Percentiles rank a stretch among this genome's conserved stretches.
Conservation (phyloP, 2,113 vertebrate genomes). For the Australoheros scitulus region DNA sequence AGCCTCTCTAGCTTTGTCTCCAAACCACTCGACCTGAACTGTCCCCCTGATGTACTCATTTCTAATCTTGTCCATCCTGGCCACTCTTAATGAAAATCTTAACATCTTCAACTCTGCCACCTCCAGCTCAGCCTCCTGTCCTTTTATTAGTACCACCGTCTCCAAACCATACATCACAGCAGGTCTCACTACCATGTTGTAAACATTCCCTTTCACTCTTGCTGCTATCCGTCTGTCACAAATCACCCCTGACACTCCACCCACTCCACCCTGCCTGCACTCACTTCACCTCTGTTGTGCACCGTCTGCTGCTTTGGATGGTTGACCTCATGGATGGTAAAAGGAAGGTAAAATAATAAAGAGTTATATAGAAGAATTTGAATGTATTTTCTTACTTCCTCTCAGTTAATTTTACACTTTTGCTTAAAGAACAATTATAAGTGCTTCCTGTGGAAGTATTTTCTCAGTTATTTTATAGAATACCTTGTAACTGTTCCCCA, state of each 20-base stretch:
- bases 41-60: neutral
- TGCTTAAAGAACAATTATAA: neutral
- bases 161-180: too few relatives aligned
- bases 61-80: neutral
- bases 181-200: neutral
- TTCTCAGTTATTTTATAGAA: neutral
- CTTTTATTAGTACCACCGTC: neutral
- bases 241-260: neutral
- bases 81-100: neutral
- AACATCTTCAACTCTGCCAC: neutral
- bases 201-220: neutral
- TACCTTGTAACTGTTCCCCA: neutral
- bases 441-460: neutral
- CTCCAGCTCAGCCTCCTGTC: neutral
- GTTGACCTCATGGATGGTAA: neutral
- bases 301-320: neutral
- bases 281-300: rapidly evolving
- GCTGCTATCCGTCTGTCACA: neutral
- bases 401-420: neutral
- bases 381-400: neutral
- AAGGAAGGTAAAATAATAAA: neutral
- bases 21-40: neutral
- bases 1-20: neutral
- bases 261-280: neutral
- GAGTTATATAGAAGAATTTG: neutral